These are phyloP conservation scores for Pseudopipra pipra DNA, from an alignment of 2,113 vertebrate genomes.

Conservation along the genomic window DNA sequence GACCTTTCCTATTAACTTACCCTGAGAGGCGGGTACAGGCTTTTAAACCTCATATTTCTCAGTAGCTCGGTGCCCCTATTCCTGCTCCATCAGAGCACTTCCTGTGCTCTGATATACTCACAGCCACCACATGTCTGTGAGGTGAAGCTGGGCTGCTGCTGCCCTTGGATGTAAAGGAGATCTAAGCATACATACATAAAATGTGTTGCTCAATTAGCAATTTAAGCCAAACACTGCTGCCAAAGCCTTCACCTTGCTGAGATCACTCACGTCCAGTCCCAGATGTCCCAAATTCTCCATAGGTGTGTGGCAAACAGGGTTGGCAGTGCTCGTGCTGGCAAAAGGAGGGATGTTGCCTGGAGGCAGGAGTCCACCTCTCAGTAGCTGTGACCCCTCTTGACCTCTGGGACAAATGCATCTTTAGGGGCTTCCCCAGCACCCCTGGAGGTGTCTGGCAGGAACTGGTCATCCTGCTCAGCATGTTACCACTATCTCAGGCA, in stretches of 20 bases:
- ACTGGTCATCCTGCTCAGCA: not conserved
- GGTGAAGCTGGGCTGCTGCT: not conserved
- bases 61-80: not conserved
- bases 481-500: not conserved
- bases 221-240: not conserved
- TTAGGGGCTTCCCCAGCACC: not conserved
- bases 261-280: fast-evolving
- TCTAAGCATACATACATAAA: not conserved
- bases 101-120: not conserved
- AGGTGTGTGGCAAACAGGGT: not conserved
- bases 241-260: not conserved
- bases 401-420: not conserved
- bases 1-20: constrained; percentile 10
- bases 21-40: not conserved
- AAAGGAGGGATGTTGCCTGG: not conserved
- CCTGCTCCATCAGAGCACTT: not conserved
- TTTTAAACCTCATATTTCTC: not conserved
- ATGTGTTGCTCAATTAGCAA: not conserved
- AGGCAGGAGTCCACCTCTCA: not conserved
- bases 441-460: not conserved
- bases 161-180: not conserved
- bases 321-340: not conserved
- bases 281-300: not conserved
- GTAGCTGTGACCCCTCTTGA: not conserved
- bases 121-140: not conserved